Base-by-base conservation (phyloP, 2,888 invertebrate genomes). In the Cephus pulcher region DNA sequence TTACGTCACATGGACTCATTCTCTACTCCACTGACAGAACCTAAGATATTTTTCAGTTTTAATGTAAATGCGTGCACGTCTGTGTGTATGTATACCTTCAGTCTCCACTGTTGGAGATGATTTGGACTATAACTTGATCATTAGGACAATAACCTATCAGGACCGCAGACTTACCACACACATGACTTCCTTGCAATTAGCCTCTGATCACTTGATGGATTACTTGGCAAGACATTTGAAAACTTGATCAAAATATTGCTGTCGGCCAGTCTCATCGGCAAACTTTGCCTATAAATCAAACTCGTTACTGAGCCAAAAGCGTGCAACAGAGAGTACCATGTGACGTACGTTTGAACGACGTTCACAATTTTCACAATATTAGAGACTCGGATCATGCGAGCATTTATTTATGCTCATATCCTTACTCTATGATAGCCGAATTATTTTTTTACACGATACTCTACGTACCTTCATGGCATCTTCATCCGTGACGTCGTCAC, bases 401-500 rank as follows among this genome's bases (percentile, higher is more conserved):
- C 40, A 56, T 56, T 56, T 6, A 56, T 6, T 56, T 56, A 23
- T 56, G 9, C 40, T 23, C 40, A 23, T 56, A 23, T 6, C 40
- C 23, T 23, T 23, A 23, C 9, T 56, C 23, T 23, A 23, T 2
- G 6, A 56, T 56, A 56, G 1, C 4, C 40, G 2, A 23, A 0
- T 0, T 23, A 9, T 56, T 40, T 15, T 15, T 40, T 23, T 56
- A 9, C 6, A 23, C 40, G 34, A 70, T 35, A 12, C 84, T 89
- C 86, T 84, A 86, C 92, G 91, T 91, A 97, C 97, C 94, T 95
- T 93, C 96, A 97, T 97, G 71, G 97, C 97, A 89, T 97, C 97
- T 92, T 97, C 97, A 89, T 97, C 97, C 0, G 97, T 97, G 76
- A 94, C 94, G 92, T 97, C 97, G 90, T 97, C 97, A 83, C 97